Base-by-base conservation (phyloP, 2,888 invertebrate genomes). In the Nipponacmea schrenckii region DNA sequence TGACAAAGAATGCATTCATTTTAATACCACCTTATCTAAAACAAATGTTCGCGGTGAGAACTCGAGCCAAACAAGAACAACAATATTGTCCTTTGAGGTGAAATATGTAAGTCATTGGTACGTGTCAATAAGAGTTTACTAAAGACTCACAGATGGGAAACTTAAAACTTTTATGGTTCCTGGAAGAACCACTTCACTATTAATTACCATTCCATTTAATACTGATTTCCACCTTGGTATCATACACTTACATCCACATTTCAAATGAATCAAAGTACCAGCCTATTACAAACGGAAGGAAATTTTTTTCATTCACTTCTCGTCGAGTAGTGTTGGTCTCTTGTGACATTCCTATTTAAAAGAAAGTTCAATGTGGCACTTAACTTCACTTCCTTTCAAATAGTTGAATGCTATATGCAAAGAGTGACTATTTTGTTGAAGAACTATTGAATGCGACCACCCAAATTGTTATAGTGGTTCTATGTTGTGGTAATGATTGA, bases 71-170 rank as follows among this genome's bases (percentile, higher is more conserved):
- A 56, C 56, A 56, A 56, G 56, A 56, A 56, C 24, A 56, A 56
- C 56, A 56, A 39, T 39, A 39, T 5, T 56, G 56, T 56, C 56
- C 56, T 56, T 56, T 56, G 56, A 24, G 56, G 39, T 24, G 56
- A 20, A 56, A 56, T 56, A 24, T 56, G 56, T 24, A 24, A 56
- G 56, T 56, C 56, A 56, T 56, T 56, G 56, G 56, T 56, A 56
- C 24, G 20, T 20, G 56, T 24, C 56, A 56, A 56, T 56, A 56
- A 56, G 56, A 14, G 56, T 24, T 24, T 56, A 24, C 10, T 56
- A 24, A 56, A 56, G 56, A 56, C 56, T 56, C 20, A 24, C 56
- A 56, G 56, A 56, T 56, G 56, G 20, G 24, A 14, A 56, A 24
- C 24, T 56, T 56, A 20, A 24, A 56, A 56, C n/a, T 20, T 56